Evolutionary conservation across 2,888 invertebrate species (phyloP).

Genomic region (Chrysolina haemoptera): DNA sequence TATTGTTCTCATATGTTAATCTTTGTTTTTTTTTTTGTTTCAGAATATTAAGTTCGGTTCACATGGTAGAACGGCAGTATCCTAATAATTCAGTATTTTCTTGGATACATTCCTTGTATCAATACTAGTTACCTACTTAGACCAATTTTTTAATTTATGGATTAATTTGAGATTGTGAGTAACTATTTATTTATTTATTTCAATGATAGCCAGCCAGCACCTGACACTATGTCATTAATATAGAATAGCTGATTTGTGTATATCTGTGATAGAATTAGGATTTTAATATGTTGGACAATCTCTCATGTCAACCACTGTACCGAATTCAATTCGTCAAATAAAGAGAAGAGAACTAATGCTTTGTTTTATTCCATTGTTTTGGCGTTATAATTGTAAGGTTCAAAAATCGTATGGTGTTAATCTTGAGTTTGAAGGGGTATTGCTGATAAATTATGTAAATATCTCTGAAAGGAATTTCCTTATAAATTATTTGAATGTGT

Average conservation of each 20-base stretch:
- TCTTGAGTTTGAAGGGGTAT: too few relatives aligned
- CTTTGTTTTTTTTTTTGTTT: slow-evolving; percentile 11
- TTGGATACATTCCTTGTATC: slow-evolving; percentile 30
- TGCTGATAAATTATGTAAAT: too few relatives aligned
- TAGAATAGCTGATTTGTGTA: slow-evolving; percentile 24
- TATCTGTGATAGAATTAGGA: slow-evolving; percentile 29
- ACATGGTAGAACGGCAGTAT: slow-evolving; percentile 2
- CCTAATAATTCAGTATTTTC: slow-evolving; percentile 25
- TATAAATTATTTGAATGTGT: too few relatives aligned
- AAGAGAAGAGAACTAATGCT: not conserved
- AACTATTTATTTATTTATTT: slow-evolving; percentile 31
- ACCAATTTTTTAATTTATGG: slow-evolving; percentile 19
- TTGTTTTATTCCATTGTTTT: not conserved
- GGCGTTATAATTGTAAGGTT: too few relatives aligned
- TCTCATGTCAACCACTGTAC: slow-evolving; percentile 8
- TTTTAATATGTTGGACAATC: slow-evolving; percentile 15
- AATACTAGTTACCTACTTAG: slow-evolving; percentile 19
- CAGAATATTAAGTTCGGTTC: slow-evolving; percentile 28
- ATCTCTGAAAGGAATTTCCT: too few relatives aligned
- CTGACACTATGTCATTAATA: slow-evolving; percentile 18
- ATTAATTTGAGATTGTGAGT: slow-evolving; percentile 24
- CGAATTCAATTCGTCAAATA: slow-evolving; percentile 25
- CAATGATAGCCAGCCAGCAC: slow-evolving; percentile 15
- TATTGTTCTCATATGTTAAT: not conserved
- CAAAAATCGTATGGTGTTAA: too few relatives aligned